Percentiles rank a stretch among this genome's conserved stretches.
Conservation (phyloP, 2,888 invertebrate genomes). For the Dryobotodes eremita region DNA sequence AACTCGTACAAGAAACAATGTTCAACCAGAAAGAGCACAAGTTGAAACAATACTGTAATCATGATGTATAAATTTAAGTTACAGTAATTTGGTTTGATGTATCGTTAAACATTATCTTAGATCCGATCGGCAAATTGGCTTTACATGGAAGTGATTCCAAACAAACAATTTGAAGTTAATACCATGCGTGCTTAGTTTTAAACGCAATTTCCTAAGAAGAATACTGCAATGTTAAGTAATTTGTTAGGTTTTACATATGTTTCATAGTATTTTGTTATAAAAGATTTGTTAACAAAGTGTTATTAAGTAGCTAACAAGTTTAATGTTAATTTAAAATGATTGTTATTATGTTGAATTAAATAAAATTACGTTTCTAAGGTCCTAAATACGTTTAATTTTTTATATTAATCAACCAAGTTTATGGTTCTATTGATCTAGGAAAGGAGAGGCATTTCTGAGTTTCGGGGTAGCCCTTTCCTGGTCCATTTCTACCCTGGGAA, state of each 20-base stretch:
- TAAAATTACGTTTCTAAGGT: neutral
- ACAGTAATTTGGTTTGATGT: neutral
- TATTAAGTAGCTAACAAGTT: neutral
- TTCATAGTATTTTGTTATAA: neutral
- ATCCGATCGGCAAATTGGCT: conserved; percentile 45
- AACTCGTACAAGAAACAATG: conserved; percentile 10
- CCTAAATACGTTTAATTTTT: neutral
- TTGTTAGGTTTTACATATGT: conserved; percentile 27
- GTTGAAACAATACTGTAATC: conserved; percentile 36
- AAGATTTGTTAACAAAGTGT: neutral
- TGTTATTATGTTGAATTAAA: conserved; percentile 13
- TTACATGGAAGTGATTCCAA: conserved; percentile 32
- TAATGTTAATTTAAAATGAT: neutral
- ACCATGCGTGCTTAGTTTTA: conserved; percentile 8
- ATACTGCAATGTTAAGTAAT: conserved; percentile 25
- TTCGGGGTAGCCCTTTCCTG: neutral
- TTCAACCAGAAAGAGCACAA: neutral
- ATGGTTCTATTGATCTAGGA: neutral
- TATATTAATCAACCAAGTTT: neutral
- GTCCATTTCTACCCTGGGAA: neutral
- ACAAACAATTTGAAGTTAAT: conserved; percentile 19
- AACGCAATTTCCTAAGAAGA: conserved; percentile 37
- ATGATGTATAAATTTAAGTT: conserved; percentile 25
- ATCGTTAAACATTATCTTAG: conserved; percentile 23
- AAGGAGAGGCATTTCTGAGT: neutral